Base-by-base conservation (phyloP, 2,888 invertebrate species). In the Chrysodeixis includens region DNA sequence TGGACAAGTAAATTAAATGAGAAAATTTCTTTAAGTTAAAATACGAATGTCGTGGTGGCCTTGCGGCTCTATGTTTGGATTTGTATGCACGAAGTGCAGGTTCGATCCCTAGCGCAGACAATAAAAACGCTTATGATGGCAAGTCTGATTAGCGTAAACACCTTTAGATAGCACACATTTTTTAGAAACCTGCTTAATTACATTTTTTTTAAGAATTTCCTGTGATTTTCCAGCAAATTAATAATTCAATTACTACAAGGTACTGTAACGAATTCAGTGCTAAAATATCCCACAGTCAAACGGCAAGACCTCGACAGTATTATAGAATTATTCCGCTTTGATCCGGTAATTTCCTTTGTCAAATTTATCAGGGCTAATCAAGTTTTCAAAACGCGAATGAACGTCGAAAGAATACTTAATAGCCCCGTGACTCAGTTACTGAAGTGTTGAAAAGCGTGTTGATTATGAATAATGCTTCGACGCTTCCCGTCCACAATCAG, bases 291-390 rank as follows among this genome's bases (percentile, higher is more conserved):
- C 53, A 22, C 53, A 65, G 62, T 76, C 62, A 69, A 66, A 79
- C 55, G 76, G 16, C 64, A 55, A 55, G 61, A 74, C 71, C 81
- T 67, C 67, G 57, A 65, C 66, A 65, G 54, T 58, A 67, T 63
- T 55, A 69, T 30, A 66, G 69, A 57, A 76, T 76, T 58, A 65
- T 18, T 52, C 32, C 52, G 46, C 63, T 68, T 71, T 74, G 78
- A 74, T 79, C 68, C 30, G 56, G 35, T 65, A 71, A 78, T 69
- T 78, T 63, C 63, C 72, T 75, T 74, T 71, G 72, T 69, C 49
- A 52, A 78, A 81, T 67, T 76, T 69, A 66, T 60, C 59, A 55
- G n/a, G 44, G 68, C 49, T 81, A 75, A 81, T 81, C 70, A 72
- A 68, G 64, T 68, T 77, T 67, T 56, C 56, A 62, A 63, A 74